These are phyloP conservation scores for Pseudachorutes palmiensis DNA, from an alignment of 1,140 invertebrate genomes.

Conservation along the genomic window DNA sequence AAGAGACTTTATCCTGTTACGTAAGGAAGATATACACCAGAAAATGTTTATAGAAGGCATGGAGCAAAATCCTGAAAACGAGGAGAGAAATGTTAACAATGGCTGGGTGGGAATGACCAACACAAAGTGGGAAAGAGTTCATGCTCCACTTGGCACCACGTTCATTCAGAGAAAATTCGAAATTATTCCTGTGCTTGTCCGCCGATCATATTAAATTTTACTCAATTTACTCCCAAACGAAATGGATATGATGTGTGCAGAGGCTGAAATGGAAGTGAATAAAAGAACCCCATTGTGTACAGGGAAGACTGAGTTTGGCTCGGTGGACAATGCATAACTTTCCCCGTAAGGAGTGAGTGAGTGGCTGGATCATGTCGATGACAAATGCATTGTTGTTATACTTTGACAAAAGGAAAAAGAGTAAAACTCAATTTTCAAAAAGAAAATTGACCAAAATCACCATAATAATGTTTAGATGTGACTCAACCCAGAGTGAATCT, in stretches of 20 bases:
- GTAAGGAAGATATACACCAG: neutral
- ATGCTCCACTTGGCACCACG: neutral
- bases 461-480: no score
- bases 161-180: no score
- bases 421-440: neutral
- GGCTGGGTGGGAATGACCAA: neutral
- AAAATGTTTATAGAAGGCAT: neutral
- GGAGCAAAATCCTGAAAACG: neutral
- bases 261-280: neutral
- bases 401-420: neutral
- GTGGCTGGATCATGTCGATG: neutral
- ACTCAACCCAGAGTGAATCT: no score
- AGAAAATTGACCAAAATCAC: neutral
- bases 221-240: neutral
- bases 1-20: neutral
- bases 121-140: neutral
- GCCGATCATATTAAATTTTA: neutral
- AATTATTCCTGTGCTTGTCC: neutral
- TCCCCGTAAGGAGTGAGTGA: neutral
- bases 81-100: neutral
- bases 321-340: conserved; percentile 1
- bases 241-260: neutral
- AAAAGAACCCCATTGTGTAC: neutral
- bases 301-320: no score
- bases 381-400: neutral